Conservation (phyloP, 2,888 invertebrate species). For the Agapostemon virescens region DNA sequence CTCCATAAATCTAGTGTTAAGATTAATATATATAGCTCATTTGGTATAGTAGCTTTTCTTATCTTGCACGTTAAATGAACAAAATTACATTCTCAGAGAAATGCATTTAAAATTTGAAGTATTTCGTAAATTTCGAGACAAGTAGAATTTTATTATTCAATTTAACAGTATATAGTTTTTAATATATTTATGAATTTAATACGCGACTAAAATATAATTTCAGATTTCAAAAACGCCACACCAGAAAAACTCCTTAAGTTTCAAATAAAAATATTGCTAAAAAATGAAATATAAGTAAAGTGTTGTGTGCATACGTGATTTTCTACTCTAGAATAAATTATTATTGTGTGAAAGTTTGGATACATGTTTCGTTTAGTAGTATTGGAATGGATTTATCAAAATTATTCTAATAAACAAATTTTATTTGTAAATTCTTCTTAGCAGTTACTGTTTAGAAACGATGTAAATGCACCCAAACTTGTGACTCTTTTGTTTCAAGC, state of each 20-base stretch:
- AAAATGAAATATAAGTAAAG: neutral
- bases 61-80: too few species aligned
- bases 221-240: neutral
- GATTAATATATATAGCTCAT: too few species aligned
- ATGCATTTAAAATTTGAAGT: neutral
- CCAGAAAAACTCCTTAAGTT: neutral
- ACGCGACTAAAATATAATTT: neutral
- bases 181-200: neutral
- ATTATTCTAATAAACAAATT: neutral
- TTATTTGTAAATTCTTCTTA: too few species aligned
- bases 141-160: neutral
- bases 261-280: neutral
- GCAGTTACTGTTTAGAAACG: neutral
- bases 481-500: neutral
- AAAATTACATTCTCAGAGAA: too few species aligned
- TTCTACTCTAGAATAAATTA: neutral
- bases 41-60: too few species aligned
- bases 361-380: neutral
- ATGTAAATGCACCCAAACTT: neutral
- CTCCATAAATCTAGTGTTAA: too few species aligned
- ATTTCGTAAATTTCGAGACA: neutral
- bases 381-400: neutral
- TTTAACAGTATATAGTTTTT: neutral
- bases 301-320: neutral
- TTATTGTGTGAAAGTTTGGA: neutral